phyloP scores from a whole-genome alignment of 2,888 invertebrate species.

The Eristalis intricaria region DNA sequence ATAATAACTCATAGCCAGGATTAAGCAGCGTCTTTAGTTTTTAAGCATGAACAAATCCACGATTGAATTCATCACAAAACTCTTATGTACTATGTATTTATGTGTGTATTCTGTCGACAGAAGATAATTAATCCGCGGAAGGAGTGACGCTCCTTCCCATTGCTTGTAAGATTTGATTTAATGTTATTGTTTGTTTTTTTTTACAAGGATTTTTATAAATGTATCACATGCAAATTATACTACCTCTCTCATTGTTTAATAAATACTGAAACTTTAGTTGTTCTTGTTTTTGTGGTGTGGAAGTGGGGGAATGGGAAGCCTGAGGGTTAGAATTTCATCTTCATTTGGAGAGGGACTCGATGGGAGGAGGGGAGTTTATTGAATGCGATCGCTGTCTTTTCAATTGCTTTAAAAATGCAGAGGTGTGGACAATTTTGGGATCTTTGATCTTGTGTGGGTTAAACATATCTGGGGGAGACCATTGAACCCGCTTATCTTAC shows the following conservation, averaged over 20 bases:
- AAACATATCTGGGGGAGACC: too few relatives aligned
- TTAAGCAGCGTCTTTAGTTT: constrained; percentile 7
- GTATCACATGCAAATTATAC: constrained; percentile 19
- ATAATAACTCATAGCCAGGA: constrained; percentile 73
- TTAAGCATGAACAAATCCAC: constrained; percentile 63
- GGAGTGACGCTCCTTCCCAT: constrained; percentile 13
- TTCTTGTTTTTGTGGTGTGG: not conserved
- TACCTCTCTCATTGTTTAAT: constrained; percentile 30
- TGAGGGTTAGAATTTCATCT: too few relatives aligned
- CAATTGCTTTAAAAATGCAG: too few relatives aligned
- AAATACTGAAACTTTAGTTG: not conserved
- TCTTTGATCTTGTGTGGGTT: too few relatives aligned
- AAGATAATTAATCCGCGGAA: constrained; percentile 27
- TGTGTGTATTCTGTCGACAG: constrained; percentile 10
- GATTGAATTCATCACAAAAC: constrained; percentile 12
- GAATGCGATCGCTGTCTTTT: too few relatives aligned
- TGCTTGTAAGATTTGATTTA: constrained; percentile 22
- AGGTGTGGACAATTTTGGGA: too few relatives aligned
- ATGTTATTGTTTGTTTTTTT: not conserved
- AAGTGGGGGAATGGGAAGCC: not conserved
- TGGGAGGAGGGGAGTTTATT: too few relatives aligned
- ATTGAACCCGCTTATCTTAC: too few relatives aligned
- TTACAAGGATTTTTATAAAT: constrained; percentile 32
- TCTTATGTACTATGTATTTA: constrained; percentile 29
- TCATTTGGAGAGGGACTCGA: too few relatives aligned